A percentile compares a stretch with the other conserved stretches of the same genome.
phyloP scores from a whole-genome alignment of 2,888 invertebrate genomes.

The Archaeoteleia sp. region DNA sequence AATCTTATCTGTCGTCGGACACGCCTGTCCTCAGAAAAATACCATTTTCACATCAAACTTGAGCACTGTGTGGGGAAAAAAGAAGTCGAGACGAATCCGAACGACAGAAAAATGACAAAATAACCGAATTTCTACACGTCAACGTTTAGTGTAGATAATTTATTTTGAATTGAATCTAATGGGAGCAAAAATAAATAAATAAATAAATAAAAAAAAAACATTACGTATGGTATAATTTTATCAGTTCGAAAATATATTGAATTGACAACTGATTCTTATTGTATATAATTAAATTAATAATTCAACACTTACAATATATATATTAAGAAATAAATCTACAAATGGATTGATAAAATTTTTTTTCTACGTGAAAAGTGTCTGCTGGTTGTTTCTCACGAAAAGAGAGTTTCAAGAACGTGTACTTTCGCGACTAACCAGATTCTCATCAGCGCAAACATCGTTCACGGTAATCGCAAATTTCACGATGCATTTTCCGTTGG shows the following conservation, averaged over 20 bases:
- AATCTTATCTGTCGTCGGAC: slow-evolving; percentile 52
- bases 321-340: slow-evolving; percentile 2
- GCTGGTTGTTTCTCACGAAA: slow-evolving; percentile 48
- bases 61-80: slow-evolving; percentile 42
- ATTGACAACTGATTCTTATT: too few relatives aligned
- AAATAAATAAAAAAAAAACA: slow-evolving; percentile 23
- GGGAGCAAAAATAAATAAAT: slow-evolving; percentile 42
- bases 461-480: slow-evolving; percentile 59
- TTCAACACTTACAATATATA: too few relatives aligned
- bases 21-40: slow-evolving; percentile 46
- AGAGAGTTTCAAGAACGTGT: slow-evolving; percentile 54
- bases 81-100: slow-evolving; percentile 48
- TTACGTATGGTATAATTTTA: too few relatives aligned
- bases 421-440: slow-evolving; percentile 52
- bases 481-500: slow-evolving; percentile 59
- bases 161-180: slow-evolving; percentile 33
- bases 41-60: slow-evolving; percentile 50
- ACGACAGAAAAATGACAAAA: slow-evolving; percentile 49
- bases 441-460: slow-evolving; percentile 52
- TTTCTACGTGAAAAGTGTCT: slow-evolving; percentile 30
- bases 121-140: slow-evolving; percentile 37
- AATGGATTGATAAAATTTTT: slow-evolving; percentile 22
- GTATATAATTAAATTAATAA: too few relatives aligned
- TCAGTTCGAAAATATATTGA: too few relatives aligned
- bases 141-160: slow-evolving; percentile 45